phyloP scores from a whole-genome alignment of 2,888 invertebrate species.

The Cylloceria caligata region DNA sequence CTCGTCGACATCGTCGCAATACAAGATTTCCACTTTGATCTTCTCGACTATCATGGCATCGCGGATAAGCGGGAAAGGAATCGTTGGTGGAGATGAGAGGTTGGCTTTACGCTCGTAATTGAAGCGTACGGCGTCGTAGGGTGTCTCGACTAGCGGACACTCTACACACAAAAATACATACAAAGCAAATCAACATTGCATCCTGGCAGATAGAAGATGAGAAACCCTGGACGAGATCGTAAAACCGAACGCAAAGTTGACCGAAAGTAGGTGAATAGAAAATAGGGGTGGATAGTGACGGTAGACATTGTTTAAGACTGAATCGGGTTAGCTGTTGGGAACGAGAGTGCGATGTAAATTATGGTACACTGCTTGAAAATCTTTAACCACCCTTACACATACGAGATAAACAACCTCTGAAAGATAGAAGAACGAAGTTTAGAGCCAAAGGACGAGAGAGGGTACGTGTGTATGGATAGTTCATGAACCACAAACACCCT shows the following conservation, averaged over 20 bases:
- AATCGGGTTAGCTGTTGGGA: not conserved
- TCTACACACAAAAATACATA: not conserved
- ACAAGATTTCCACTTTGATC: constrained; percentile 50
- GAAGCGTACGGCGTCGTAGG: constrained; percentile 34
- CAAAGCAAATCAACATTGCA: constrained; percentile 10
- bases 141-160: constrained; percentile 2
- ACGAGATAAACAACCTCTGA: not conserved
- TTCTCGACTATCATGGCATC: constrained; percentile 26
- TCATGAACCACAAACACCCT: constrained; percentile 3
- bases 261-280: not conserved
- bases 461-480: not conserved
- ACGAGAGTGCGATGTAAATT: constrained; percentile 2
- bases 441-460: not conserved
- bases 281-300: not conserved
- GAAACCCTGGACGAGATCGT: constrained; percentile 10
- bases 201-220: not conserved
- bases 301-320: not conserved
- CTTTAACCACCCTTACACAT: not conserved
- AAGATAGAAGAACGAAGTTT: constrained; percentile 10
- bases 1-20: constrained; percentile 2
- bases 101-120: constrained; percentile 49
- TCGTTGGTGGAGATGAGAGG: not conserved
- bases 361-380: not conserved
- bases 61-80: constrained; percentile 11
- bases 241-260: constrained; percentile 37